Evolutionary conservation across 1,140 invertebrate species (phyloP), one percentile per base, ranked within the genome.

Genomic region (Cyrtorhinus lividipennis): DNA sequence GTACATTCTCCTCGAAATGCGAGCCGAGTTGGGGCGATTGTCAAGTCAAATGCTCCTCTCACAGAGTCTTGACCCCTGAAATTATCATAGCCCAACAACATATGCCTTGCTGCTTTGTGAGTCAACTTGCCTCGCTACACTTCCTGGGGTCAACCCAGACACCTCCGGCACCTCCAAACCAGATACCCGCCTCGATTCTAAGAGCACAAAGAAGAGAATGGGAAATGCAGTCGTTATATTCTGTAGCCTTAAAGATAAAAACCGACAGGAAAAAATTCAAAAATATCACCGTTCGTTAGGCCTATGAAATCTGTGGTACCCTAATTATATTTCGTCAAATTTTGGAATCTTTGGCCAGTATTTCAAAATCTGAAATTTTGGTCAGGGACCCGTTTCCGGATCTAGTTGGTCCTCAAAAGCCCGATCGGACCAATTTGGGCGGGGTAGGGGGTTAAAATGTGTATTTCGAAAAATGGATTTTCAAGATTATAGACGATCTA

Each of bases 61-160:
- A 8, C 30, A 53, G 48, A 15, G 12, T 53, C 48, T 53, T 53
- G 48, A 53, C 48, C 48, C 20, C 48, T 53, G 12, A 53, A 53
- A 53, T 53, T 53, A 53, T 20, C 48, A 53, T 53, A 53, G 48
- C 8, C 48, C 48, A 53, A 53, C 48, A 53, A 53, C 48, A 53
- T 53, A 53, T 53, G 48, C 48, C 48, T 53, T 53, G 20, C 48
- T 53, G 48, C 48, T 53, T 53, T 53, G 48, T 53, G 48, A 53
- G 48, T 53, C 48, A 53, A 53, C 48, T 53, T 3, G 8, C 48
- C 48, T 53, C 48, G 18, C 48, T 53, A 53, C 48, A 53, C 48
- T 53, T 53, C 48, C 48, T 53, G 48, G 48, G 48, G 48, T 53
- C 48, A 53, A 53, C 12, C 10, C 48, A 22, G 48, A 10, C 48